Evolutionary conservation across 2,113 vertebrate species (phyloP).

Genomic region (Apteryx owenii): DNA sequence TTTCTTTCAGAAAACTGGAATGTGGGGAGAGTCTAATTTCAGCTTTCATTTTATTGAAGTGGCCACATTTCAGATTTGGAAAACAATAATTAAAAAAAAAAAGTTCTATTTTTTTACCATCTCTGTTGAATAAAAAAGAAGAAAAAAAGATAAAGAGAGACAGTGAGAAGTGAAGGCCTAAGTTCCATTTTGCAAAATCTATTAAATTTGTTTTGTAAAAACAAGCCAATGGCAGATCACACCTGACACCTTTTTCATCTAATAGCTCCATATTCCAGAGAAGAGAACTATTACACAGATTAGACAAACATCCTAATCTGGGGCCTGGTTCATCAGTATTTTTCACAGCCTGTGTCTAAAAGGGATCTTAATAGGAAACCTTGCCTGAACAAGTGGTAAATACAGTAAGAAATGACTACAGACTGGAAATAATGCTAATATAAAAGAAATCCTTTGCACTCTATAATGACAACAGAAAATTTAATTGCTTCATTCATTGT

Average conservation of each 20-base stretch:
- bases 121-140: neutral
- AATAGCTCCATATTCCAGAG: neutral
- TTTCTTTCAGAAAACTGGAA: neutral
- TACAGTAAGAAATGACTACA: neutral
- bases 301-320: neutral
- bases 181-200: neutral
- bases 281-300: neutral
- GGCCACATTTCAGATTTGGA: neutral
- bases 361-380: neutral
- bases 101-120: neutral
- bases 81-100: neutral
- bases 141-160: neutral
- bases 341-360: neutral
- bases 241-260: neutral
- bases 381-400: neutral
- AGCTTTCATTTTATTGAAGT: neutral
- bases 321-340: neutral
- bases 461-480: neutral
- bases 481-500: neutral
- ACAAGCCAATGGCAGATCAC: neutral
- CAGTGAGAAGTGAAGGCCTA: fast-evolving
- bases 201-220: neutral
- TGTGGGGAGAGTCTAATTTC: too few relatives aligned
- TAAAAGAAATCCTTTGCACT: neutral
- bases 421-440: neutral